Evolutionary conservation across 2,888 invertebrate species (phyloP), one percentile per base, ranked within the genome.

Genomic region (Apoda limacodes): DNA sequence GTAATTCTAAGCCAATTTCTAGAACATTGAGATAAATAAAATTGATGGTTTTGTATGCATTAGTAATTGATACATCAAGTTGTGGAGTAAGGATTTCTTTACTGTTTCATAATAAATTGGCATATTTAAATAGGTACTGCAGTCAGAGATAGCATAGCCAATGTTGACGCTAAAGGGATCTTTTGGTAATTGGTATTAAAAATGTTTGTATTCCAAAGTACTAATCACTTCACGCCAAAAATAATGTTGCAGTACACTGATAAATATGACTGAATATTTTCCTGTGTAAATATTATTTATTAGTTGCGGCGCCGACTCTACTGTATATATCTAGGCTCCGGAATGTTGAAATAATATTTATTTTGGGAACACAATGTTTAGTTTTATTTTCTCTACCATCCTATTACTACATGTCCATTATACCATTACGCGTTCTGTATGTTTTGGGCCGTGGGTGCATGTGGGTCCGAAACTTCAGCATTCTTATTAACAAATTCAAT

Each of bases 231-330:
- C 55, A 55, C n/a, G n/a, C n/a, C n/a, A n/a, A n/a, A n/a, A n/a
- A n/a, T n/a, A n/a, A n/a, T n/a, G n/a, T n/a, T n/a, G n/a, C n/a
- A n/a, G n/a, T n/a, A n/a, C n/a, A n/a, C n/a, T n/a, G n/a, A n/a
- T n/a, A n/a, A n/a, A n/a, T n/a, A n/a, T n/a, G n/a, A n/a, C n/a
- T n/a, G n/a, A n/a, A n/a, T n/a, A n/a, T n/a, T n/a, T 59, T 50
- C 72, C 70, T 71, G 64, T 71, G 66, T 76, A 72, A 78, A 76
- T 78, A 75, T 78, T 76, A 75, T 78, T 78, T 78, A 46, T 45
- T 55, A 51, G 55, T 52, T 46, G 55, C 45, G 43, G 45, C 40
- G 53, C 57, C 60, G 51, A 42, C 48, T 46, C 44, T 31, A 35
- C 42, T 67, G 62, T 67, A 67, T 56, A 60, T 59, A 51, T 46